phyloP scores from a whole-genome alignment of 2,797 vertebrate species.

The Sphenodon punctatus region DNA sequence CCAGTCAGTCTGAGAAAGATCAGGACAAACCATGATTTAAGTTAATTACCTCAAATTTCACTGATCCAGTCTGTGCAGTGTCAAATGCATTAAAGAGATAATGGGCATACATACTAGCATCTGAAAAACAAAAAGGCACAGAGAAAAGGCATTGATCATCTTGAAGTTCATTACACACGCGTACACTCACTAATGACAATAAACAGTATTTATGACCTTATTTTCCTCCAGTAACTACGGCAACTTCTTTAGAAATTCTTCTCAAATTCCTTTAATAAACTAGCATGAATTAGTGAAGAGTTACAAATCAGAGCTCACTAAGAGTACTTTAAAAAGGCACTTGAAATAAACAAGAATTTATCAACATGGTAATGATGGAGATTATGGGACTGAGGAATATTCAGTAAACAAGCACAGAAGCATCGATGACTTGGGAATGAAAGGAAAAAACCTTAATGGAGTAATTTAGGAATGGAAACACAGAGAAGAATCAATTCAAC shows the following conservation, averaged over 20 bases:
- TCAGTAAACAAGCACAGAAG: neutral
- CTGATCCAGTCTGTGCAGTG: slow-evolving; percentile 91
- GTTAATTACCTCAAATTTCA: slow-evolving; percentile 93
- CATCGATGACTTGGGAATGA: neutral
- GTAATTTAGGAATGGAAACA: neutral
- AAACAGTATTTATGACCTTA: neutral
- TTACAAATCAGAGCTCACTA: neutral
- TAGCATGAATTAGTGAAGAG: neutral
- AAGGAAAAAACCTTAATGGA: neutral
- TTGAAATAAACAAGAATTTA: neutral
- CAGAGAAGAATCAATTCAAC: neutral
- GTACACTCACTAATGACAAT: neutral
- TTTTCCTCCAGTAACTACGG: neutral
- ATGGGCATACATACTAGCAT: slow-evolving; percentile 95
- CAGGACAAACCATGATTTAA: neutral
- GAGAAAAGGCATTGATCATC: neutral
- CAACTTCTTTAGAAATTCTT: neutral
- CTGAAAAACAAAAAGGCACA: slow-evolving; percentile 76
- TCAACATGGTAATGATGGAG: fast-evolving
- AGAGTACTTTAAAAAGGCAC: neutral
- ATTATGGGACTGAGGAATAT: neutral
- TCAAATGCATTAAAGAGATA: slow-evolving; percentile 98
- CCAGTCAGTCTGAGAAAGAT: neutral
- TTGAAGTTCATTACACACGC: neutral
- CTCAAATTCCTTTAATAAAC: no score